phyloP scores from a whole-genome alignment of 1,140 invertebrate species.

The Heliothis subflexa region DNA sequence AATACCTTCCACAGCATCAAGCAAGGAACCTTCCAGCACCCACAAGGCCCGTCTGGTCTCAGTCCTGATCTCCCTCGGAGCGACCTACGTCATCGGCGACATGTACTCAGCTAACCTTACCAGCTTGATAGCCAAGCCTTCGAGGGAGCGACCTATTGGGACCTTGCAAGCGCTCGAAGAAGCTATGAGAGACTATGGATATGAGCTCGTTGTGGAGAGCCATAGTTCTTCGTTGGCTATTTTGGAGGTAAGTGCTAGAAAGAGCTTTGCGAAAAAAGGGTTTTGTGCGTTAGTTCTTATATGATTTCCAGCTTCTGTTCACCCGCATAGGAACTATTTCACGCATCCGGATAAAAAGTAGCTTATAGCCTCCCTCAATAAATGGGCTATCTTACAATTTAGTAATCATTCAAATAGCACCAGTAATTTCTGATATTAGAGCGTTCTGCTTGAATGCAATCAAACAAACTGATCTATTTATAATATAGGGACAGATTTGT shows the following conservation, averaged over 20 bases:
- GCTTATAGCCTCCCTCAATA: no score
- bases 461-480: no score
- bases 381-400: no score
- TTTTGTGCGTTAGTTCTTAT: no score
- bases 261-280: not conserved
- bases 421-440: no score
- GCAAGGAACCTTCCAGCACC: slow-evolving; percentile 86
- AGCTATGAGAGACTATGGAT: slow-evolving; percentile 88
- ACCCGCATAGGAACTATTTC: not conserved
- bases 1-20: slow-evolving; percentile 72
- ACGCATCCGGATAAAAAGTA: no score
- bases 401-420: no score
- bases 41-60: slow-evolving; percentile 88
- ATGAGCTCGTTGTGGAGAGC: slow-evolving; percentile 89
- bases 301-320: no score
- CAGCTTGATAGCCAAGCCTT: slow-evolving; percentile 89
- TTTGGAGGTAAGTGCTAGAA: slow-evolving; percentile 85
- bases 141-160: slow-evolving; percentile 88
- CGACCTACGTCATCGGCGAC: slow-evolving; percentile 91
- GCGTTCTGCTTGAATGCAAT: no score
- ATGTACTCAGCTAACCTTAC: slow-evolving; percentile 91
- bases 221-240: slow-evolving; percentile 89
- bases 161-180: slow-evolving; percentile 87
- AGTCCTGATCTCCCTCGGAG: slow-evolving; percentile 88
- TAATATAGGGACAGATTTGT: no score